phyloP scores from a whole-genome alignment of 2,113 vertebrate genomes.

The Cheirogaleus medius region DNA sequence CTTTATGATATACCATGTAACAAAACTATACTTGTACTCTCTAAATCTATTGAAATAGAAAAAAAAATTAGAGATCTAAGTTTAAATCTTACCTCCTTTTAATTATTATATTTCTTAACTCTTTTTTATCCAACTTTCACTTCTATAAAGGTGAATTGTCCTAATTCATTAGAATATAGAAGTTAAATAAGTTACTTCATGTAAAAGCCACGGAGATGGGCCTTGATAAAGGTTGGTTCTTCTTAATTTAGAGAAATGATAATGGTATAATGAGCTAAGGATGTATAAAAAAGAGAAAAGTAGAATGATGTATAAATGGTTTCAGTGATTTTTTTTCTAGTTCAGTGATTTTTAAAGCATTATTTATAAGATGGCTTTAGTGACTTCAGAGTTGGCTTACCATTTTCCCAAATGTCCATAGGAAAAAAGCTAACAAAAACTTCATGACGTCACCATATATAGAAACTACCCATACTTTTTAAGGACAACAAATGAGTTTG shows the following conservation, averaged over 20 bases:
- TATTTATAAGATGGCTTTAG: neutral
- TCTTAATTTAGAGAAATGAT: neutral
- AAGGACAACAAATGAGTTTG: neutral
- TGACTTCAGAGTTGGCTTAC: neutral
- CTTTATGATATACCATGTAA: too few relatives aligned
- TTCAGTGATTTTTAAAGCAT: constrained; percentile 8
- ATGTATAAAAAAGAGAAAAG: neutral
- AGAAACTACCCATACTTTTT: neutral
- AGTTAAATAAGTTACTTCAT: neutral
- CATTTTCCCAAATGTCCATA: constrained; percentile 9
- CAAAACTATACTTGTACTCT: too few relatives aligned
- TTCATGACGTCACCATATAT: neutral
- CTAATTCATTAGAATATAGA: neutral
- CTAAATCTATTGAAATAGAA: too few relatives aligned
- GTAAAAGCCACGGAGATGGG: neutral
- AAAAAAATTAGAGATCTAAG: neutral
- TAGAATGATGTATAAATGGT: neutral
- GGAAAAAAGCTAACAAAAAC: neutral
- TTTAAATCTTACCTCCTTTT: neutral
- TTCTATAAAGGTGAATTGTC: neutral
- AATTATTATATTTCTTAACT: neutral
- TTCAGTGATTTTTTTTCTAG: neutral
- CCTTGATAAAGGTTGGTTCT: neutral
- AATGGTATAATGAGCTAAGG: neutral
- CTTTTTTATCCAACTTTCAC: neutral